Percentiles rank a stretch among this genome's conserved stretches.
Evolutionary conservation across 2,797 vertebrate genomes (phyloP).

Genomic region (Cossypha heuglini): DNA sequence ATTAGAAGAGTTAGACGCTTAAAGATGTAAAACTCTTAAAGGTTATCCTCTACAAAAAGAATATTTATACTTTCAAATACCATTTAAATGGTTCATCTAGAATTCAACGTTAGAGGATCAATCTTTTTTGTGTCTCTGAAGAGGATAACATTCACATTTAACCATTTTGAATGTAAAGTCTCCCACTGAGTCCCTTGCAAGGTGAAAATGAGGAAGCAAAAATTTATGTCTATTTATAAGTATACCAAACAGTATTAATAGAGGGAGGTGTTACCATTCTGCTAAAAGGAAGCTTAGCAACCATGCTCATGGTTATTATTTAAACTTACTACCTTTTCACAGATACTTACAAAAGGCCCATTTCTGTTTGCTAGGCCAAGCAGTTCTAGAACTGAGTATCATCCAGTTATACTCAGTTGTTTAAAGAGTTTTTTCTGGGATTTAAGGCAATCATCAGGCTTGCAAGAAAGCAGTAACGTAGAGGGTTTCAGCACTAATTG

Average conservation of each 20-base stretch:
- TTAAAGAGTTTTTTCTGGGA: not conserved
- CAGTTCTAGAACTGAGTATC: not conserved
- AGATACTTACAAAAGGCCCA: not conserved
- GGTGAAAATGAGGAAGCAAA: not conserved
- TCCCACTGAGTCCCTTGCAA: not conserved
- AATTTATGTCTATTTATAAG: not conserved
- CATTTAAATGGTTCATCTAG: not conserved
- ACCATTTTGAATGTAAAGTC: not conserved
- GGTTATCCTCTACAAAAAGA: not conserved
- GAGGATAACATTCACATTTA: not conserved
- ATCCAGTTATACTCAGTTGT: not conserved
- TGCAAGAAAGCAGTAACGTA: not conserved
- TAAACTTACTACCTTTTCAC: not conserved
- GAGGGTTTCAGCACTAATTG: not conserved
- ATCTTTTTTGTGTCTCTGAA: not conserved
- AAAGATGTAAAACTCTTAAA: not conserved
- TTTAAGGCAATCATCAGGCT: not conserved
- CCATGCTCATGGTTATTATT: not conserved
- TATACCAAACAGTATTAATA: not conserved
- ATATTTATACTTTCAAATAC: not conserved
- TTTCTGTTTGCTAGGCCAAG: not conserved
- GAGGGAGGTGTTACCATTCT: not conserved
- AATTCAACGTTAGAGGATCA: not conserved
- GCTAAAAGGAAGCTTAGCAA: not conserved
- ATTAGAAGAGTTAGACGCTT: not conserved